Conservation (phyloP, 2,888 invertebrate genomes). For the Bombylius discolor region DNA sequence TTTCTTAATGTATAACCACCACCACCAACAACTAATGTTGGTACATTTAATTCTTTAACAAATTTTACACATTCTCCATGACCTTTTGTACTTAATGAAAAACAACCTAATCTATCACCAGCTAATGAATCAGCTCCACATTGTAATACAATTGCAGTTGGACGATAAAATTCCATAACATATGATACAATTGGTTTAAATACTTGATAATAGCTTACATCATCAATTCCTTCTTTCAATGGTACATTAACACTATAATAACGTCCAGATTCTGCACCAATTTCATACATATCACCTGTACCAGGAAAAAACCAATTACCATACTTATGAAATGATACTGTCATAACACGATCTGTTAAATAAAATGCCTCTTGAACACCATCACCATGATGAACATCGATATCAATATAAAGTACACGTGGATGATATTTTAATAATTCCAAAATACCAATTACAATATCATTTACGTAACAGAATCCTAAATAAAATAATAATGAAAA, state of each 20-base stretch:
- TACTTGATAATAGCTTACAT: slow-evolving; percentile 78
- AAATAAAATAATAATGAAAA: slow-evolving; percentile 8
- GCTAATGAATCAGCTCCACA: slow-evolving; percentile 98
- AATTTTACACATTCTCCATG: slow-evolving; percentile 97
- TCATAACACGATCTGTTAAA: slow-evolving; percentile 95
- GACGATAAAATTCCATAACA: slow-evolving; percentile 94
- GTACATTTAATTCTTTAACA: slow-evolving; percentile 83
- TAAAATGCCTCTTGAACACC: slow-evolving; percentile 98
- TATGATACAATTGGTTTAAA: slow-evolving; percentile 88
- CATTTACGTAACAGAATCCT: slow-evolving; percentile 98
- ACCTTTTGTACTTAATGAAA: slow-evolving; percentile 86
- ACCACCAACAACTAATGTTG: slow-evolving; percentile 75
- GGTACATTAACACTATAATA: slow-evolving; percentile 99
- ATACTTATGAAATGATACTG: slow-evolving; percentile 97
- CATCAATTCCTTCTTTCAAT: slow-evolving; percentile 94
- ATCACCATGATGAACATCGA: slow-evolving; percentile 92
- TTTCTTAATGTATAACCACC: slow-evolving; percentile 86
- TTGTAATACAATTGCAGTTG: slow-evolving; percentile 91
- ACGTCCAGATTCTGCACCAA: slow-evolving; percentile 88
- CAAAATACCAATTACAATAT: slow-evolving; percentile 93
- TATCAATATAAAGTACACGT: slow-evolving; percentile 93
- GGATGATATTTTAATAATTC: slow-evolving; percentile 90
- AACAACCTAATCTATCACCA: slow-evolving; percentile 88
- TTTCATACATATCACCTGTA: slow-evolving; percentile 97
- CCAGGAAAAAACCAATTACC: slow-evolving; percentile 97